Evolutionary conservation across 2,888 invertebrate species (phyloP), one percentile per base, ranked within the genome.

Genomic region (Euzophera pinguis): DNA sequence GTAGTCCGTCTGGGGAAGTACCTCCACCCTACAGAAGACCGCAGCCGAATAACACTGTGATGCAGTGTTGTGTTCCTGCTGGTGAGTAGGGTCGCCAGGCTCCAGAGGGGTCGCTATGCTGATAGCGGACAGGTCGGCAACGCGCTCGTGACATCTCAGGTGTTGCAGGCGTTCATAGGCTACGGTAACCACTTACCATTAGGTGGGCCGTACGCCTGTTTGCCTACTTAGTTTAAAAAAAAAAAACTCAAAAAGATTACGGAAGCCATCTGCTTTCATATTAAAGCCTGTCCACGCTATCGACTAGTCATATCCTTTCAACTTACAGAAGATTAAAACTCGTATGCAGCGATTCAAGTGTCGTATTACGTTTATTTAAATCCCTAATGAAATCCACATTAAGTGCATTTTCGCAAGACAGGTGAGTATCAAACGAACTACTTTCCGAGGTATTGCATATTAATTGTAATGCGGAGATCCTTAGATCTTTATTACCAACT

Each of bases 371-470:
- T 16, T 39, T 14, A 8, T 16, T 32, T 14, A 9, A 14, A 13
- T 7, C 27, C 9, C 10, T 27, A 43, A 43, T 43, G 27, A 12
- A 43, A 27, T 2, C n/a, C n/a, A 12, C 27, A 7, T 12, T 3
- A 43, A 43, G 27, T 27, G 12, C 7, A 13, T 43, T 38, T 16
- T 39, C 3, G 39, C 39, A 38, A 7, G 32, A 3, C 7, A 12
- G n/a, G 32, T 35, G 54, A 53, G 10, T 54, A 47, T 54, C 52
- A 45, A 41, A 16, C 35, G 53, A 47, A 47, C 59, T 50, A 57
- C 59, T 64, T 67, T 62, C 62, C 57, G 63, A 62, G 61, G 67
- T 69, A 67, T 61, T 65, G 64, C 61, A 61, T 62, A 69, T 64
- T 64, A 66, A 63, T 39, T 60, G 52, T 56, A 59, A 61, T 61